Conservation (phyloP, 1,140 invertebrate species). For the Leucophenga varia region DNA sequence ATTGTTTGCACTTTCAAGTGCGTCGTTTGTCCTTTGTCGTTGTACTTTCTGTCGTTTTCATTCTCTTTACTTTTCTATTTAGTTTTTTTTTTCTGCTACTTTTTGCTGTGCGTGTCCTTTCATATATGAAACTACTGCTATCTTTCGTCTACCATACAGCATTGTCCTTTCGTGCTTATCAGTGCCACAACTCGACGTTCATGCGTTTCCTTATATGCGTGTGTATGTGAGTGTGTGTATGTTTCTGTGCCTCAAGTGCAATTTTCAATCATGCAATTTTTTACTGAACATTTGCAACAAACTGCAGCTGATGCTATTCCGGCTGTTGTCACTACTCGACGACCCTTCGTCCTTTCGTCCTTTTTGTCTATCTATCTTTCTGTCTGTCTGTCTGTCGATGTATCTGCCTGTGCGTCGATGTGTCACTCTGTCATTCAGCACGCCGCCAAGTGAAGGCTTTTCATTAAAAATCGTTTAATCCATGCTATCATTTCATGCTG, state of each 20-base stretch:
- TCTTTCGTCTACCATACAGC: too few relatives aligned
- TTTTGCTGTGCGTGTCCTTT: too few relatives aligned
- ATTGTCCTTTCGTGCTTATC: too few relatives aligned
- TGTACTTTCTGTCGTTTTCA: too few relatives aligned
- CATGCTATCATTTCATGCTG: slow-evolving; percentile 42
- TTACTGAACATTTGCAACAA: slow-evolving; percentile 18
- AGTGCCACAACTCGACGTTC: too few relatives aligned
- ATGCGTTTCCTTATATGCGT: too few relatives aligned
- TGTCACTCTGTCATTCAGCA: slow-evolving; percentile 29
- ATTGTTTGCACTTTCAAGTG: too few relatives aligned
- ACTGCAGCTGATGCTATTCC: slow-evolving; percentile 28
- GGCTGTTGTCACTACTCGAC: not conserved
- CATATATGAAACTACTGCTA: too few relatives aligned
- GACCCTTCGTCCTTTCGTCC: not conserved
- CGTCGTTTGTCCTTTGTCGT: too few relatives aligned
- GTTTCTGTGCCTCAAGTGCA: slow-evolving; percentile 33
- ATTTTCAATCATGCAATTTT: slow-evolving; percentile 54
- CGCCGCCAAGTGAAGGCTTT: slow-evolving; percentile 43
- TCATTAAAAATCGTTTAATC: slow-evolving; percentile 56
- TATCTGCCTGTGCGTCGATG: slow-evolving; percentile 12
- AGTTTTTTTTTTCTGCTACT: too few relatives aligned
- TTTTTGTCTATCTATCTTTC: slow-evolving; percentile 15
- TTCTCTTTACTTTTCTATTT: too few relatives aligned
- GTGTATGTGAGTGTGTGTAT: slow-evolving; percentile 12
- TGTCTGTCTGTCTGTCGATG: slow-evolving; percentile 15